These are phyloP conservation scores for Argyresthia albistria DNA, from an alignment of 2,888 invertebrate genomes.

Conservation along the genomic window DNA sequence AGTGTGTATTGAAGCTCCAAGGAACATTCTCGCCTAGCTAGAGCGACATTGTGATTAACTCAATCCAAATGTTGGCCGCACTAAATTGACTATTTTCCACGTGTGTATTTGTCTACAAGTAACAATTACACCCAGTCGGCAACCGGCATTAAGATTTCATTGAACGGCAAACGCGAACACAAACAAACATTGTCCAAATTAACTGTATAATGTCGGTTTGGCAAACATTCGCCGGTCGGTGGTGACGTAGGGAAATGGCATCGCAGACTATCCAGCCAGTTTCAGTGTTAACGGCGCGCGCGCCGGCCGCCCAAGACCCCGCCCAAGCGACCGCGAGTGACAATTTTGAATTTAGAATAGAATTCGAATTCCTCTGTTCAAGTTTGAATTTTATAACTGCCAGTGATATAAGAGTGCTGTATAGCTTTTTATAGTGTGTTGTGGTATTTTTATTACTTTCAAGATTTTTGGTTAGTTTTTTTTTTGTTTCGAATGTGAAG, in stretches of 20 bases:
- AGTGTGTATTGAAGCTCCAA: too few species aligned
- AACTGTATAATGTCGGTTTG: neutral
- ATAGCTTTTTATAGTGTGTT: constrained; percentile 21
- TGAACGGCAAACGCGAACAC: neutral
- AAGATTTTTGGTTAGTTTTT: too few species aligned
- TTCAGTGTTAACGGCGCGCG: constrained; percentile 50
- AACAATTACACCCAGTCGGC: neutral
- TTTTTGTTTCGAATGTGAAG: too few species aligned
- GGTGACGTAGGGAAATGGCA: constrained; percentile 23
- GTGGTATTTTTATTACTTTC: neutral
- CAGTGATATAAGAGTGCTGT: neutral
- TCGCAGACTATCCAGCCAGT: constrained; percentile 24
- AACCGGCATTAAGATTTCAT: neutral
- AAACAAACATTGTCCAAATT: neutral
- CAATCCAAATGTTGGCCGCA: too few species aligned
- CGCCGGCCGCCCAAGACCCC: constrained; percentile 44
- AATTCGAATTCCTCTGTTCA: constrained; percentile 10
- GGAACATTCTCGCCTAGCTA: too few species aligned
- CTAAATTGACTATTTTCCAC: too few species aligned
- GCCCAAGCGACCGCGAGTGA: constrained; percentile 45
- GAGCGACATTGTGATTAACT: too few species aligned
- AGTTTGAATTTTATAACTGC: too few species aligned
- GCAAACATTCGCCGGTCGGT: constrained; percentile 18
- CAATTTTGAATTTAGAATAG: constrained; percentile 33
- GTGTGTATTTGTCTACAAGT: too few species aligned